phyloP scores from a whole-genome alignment of 2,113 vertebrate genomes.

The Halichoerus grypus region DNA sequence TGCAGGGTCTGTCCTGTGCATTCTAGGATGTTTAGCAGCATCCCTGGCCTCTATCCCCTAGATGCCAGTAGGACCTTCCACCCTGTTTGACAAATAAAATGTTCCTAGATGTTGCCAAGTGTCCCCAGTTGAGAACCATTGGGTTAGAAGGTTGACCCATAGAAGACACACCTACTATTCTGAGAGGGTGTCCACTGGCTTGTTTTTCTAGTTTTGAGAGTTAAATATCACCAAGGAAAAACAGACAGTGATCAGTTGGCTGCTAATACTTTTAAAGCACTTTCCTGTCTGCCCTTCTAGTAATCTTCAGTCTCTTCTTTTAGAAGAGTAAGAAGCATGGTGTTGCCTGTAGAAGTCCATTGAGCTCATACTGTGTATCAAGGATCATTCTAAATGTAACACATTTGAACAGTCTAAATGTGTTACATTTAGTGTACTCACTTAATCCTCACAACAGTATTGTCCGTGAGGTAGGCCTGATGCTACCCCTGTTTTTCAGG shows the following conservation, averaged over 20 bases:
- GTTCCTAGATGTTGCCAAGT: neutral
- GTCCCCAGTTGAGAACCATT: neutral
- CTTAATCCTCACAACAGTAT: neutral
- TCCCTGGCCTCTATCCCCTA: neutral
- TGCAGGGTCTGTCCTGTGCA: neutral
- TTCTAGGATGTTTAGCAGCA: neutral
- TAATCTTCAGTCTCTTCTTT: neutral
- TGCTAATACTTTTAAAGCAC: neutral
- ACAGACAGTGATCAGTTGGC: neutral
- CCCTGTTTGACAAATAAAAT: neutral
- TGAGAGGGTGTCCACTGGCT: neutral
- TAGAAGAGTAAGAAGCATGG: neutral
- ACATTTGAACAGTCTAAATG: no score
- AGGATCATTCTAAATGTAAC: neutral
- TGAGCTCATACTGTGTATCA: fast-evolving
- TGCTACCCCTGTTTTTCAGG: neutral
- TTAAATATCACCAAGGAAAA: neutral
- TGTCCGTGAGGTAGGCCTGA: neutral
- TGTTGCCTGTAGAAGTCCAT: neutral
- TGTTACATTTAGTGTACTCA: neutral
- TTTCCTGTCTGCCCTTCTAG: neutral
- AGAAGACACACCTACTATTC: neutral
- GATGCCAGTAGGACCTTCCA: neutral
- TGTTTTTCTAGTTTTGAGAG: constrained; percentile 38
- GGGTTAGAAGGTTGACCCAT: neutral